Base-by-base conservation (phyloP, 2,888 invertebrate species). In the Eupithecia exiguata region DNA sequence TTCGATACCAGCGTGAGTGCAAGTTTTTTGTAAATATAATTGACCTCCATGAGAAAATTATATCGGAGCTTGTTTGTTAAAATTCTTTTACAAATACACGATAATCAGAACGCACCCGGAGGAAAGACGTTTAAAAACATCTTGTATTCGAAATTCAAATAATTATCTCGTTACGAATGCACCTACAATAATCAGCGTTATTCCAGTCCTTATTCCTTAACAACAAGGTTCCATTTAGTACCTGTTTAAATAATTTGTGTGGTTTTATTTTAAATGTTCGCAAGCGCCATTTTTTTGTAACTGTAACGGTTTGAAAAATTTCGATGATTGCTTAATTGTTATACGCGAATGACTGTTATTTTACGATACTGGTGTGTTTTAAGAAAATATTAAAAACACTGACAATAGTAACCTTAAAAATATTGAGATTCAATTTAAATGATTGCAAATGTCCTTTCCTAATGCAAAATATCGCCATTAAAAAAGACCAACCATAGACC, bases 281-380 rank as follows among this genome's bases (percentile, higher is more conserved):
- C 81, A 85, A 86, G 90, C 91, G 90, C 89, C 90, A 85, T 87
- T 85, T 91, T n/a, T 87, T 87, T 87, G 87, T 90, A 92, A 91
- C 91, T 93, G 92, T 93, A 92, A 86, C 92, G 88, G 88, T 91
- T 91, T 53, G 92, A 88, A 88, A 90, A 91, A 86, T 90, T 85
- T 88, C 83, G 82, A 80, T 90, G 90, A 93, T 92, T 93, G 90
- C 89, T 93, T 93, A 92, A 92, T 93, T 92, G 89, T 91, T 89
- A 84, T 85, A 82, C 85, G 85, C 70, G 84, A 86, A 86, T 86
- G 84, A 82, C 85, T 85, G 86, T 88, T 86, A 87, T 88, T 90
- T 87, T 81, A 77, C 21, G 40, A 40, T 66, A 21, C 38, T 21
- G 38, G 35, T 40, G 40, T 25, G 21, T 66, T 66, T 25, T 21